These are phyloP conservation scores for Dasyprocta punctata DNA, from an alignment of 2,113 vertebrate species.

Conservation along the genomic window DNA sequence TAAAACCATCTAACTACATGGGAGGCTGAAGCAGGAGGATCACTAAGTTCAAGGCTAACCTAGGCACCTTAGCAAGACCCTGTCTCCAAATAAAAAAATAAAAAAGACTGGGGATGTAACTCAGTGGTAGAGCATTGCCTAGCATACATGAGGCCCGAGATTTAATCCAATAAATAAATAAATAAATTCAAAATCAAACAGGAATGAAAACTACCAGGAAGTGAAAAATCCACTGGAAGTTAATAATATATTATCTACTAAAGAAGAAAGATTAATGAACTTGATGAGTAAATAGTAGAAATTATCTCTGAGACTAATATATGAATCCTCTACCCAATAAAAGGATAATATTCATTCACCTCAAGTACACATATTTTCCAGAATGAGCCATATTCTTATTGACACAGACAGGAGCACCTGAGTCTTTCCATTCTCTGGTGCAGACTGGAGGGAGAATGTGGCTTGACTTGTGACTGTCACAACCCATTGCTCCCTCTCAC, in stretches of 20 bases:
- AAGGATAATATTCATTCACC: background rate
- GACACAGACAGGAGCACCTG: background rate
- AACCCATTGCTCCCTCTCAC: background rate
- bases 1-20: background rate
- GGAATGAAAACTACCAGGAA: background rate
- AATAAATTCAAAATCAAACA: background rate
- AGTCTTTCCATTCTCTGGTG: background rate
- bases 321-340: background rate
- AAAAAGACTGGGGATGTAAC: background rate
- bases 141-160: background rate
- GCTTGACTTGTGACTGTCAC: background rate
- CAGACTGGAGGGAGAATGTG: background rate
- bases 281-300: background rate
- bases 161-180: background rate
- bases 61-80: background rate
- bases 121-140: background rate
- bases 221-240: background rate
- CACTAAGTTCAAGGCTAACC: background rate
- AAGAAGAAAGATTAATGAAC: constrained; percentile 8
- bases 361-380: background rate
- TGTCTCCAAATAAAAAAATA: background rate
- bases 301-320: background rate
- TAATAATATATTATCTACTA: background rate
- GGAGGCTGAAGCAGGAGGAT: background rate
- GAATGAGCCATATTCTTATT: background rate